Evolutionary conservation across 2,888 invertebrate genomes (phyloP), one percentile per base, ranked within the genome.

Genomic region (Lucinisca nassula): DNA sequence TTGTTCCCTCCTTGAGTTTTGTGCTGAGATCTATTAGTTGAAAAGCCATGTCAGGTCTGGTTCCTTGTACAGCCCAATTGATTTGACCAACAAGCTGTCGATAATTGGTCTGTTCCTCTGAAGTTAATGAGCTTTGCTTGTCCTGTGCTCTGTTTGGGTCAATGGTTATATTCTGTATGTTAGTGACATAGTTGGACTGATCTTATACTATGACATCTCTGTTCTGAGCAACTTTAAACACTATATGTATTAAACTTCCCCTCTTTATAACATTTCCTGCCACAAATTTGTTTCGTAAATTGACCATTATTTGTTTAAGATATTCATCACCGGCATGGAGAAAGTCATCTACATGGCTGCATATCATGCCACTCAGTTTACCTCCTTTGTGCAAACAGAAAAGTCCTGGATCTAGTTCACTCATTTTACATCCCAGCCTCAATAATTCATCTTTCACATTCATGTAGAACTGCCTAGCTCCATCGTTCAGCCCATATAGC

Each of bases 281-380:
- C 21, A 76, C 17, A 78, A 85, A 87, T 10, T 38, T n/a, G n/a
- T n/a, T n/a, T n/a, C n/a, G n/a, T n/a, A n/a, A n/a, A n/a, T n/a
- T n/a, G n/a, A n/a, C 32, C 75, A 87, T 81, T 30, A 80, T 67
- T 2, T 21, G 14, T 35, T 49, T 40, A 40, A 80, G n/a, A 49
- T 81, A 74, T 78, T 79, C 80, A 75, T 82, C 72, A 61, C n/a
- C 77, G 8, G 35, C 72, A 72, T 72, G 72, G 27, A 37, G 30
- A 58, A 86, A 89, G 70, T 89, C 84, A 81, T 89, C 89, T 24
- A 87, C 72, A 84, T 87, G 87, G 38, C 81, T 45, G 30, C 51
- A 70, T 38, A 89, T 72, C 3, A 89, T 24, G 17, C 88, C 81
- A 1, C 73, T 10, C 24, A 21, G 12, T 21, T 30, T 61, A 10